Conservation (phyloP, 1,140 invertebrate genomes). For the Cyclargus thomasi region DNA sequence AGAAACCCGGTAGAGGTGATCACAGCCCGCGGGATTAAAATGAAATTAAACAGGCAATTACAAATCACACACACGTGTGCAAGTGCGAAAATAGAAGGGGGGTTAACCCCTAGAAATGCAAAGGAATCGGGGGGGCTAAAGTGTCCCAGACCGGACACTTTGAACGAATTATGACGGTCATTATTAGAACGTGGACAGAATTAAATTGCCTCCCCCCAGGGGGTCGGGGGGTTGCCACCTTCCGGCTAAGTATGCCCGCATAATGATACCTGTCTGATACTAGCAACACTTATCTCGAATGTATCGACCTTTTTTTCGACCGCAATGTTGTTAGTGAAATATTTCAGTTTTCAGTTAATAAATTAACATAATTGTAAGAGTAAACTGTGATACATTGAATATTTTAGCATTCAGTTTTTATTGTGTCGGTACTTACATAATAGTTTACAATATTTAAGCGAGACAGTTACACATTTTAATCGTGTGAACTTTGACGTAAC, state of each 20-base stretch:
- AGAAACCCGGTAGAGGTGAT: neutral
- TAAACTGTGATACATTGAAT: too few species aligned
- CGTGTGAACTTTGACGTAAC: too few species aligned
- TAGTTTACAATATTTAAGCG: too few species aligned
- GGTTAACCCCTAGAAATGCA: constrained; percentile 51
- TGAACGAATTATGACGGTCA: constrained; percentile 77
- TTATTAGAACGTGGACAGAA: constrained; percentile 77
- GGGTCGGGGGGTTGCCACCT: constrained; percentile 26
- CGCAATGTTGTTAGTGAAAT: neutral
- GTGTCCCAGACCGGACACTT: constrained; percentile 75
- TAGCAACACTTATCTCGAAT: constrained; percentile 42
- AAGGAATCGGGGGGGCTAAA: constrained; percentile 66
- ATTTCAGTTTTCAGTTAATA: neutral
- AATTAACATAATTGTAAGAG: neutral
- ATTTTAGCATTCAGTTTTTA: too few species aligned
- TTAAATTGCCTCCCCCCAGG: constrained; percentile 70
- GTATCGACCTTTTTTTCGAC: constrained; percentile 31
- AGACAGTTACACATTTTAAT: too few species aligned
- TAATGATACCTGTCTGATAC: constrained; percentile 69
- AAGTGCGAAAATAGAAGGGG: constrained; percentile 68
- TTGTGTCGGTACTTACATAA: too few species aligned
- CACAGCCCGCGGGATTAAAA: neutral
- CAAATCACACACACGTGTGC: constrained; percentile 45
- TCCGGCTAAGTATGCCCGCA: constrained; percentile 61
- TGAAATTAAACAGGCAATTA: constrained; percentile 19